These are phyloP conservation scores for Drosophila pseudotalamancana DNA, from an alignment of 2,888 invertebrate genomes.

Conservation along the genomic window DNA sequence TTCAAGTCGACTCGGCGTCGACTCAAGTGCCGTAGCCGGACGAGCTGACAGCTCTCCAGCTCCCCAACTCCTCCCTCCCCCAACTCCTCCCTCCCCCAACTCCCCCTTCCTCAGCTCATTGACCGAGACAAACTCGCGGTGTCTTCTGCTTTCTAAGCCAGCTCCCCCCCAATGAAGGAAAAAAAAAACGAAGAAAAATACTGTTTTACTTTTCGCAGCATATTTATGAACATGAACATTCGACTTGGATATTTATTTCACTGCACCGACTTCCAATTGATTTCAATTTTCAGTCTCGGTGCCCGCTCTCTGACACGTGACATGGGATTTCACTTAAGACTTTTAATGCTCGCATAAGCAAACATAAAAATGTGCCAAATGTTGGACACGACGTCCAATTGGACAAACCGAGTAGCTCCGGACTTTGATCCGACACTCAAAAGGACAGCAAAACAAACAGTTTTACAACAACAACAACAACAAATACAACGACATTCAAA, in stretches of 20 bases:
- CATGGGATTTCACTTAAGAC: constrained; percentile 83
- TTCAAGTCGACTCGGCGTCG: constrained; percentile 48
- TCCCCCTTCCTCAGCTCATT: not conserved
- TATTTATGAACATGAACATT: constrained; percentile 55
- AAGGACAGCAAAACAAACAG: constrained; percentile 50
- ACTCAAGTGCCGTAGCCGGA: constrained; percentile 31
- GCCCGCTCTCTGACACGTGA: constrained; percentile 80
- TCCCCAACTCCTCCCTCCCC: too few relatives aligned
- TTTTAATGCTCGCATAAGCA: constrained; percentile 72
- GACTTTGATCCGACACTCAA: constrained; percentile 69
- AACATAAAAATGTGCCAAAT: constrained; percentile 78
- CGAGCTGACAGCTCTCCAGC: constrained; percentile 32
- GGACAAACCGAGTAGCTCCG: constrained; percentile 29
- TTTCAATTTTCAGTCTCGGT: constrained; percentile 55
- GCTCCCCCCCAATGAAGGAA: constrained; percentile 5
- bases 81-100: too few relatives aligned
- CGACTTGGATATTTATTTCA: constrained; percentile 69
- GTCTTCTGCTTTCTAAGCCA: constrained; percentile 76
- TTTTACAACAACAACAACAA: constrained; percentile 12
- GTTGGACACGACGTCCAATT: constrained; percentile 66
- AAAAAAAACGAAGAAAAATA: constrained; percentile 7
- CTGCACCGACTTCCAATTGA: constrained; percentile 70
- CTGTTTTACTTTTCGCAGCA: constrained; percentile 45
- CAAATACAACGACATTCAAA: not conserved
- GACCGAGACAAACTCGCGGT: constrained; percentile 21